Percentiles rank a stretch among this genome's conserved stretches.
phyloP scores from a whole-genome alignment of 2,113 vertebrate genomes.

The Heptranchias perlo region DNA sequence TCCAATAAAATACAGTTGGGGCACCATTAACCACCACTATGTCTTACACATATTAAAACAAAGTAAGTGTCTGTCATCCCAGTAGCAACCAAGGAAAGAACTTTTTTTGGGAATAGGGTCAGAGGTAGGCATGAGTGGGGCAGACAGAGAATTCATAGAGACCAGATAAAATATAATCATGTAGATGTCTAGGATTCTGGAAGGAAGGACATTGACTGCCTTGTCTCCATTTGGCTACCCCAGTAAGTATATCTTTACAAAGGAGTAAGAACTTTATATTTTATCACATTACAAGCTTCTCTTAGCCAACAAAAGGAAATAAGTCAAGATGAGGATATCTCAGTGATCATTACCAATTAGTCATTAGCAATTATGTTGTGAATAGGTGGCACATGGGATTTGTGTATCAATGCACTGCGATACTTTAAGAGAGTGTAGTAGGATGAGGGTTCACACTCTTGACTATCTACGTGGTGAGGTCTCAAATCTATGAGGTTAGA shows the following conservation, averaged over 20 bases:
- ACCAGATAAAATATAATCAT: neutral
- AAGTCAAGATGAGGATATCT: neutral
- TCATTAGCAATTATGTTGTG: neutral
- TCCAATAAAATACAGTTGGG: neutral
- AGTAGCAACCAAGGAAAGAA: neutral
- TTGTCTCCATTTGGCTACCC: neutral
- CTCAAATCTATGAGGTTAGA: neutral
- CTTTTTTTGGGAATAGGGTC: neutral
- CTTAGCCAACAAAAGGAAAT: neutral
- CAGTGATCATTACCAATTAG: neutral
- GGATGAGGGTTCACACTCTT: neutral
- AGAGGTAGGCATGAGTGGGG: neutral
- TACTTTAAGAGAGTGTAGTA: neutral
- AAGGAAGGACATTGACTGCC: neutral
- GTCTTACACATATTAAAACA: neutral
- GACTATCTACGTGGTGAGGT: neutral
- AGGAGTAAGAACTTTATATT: neutral
- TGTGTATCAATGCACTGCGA: neutral
- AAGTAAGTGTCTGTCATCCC: neutral
- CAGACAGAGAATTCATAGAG: neutral
- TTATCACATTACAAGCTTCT: neutral
- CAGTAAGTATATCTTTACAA: neutral
- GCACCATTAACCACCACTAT: neutral
- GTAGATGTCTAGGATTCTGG: neutral
- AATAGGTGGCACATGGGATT: neutral